Evolutionary conservation across 1,140 invertebrate species (phyloP).

Genomic region (Papilio polyxenes): DNA sequence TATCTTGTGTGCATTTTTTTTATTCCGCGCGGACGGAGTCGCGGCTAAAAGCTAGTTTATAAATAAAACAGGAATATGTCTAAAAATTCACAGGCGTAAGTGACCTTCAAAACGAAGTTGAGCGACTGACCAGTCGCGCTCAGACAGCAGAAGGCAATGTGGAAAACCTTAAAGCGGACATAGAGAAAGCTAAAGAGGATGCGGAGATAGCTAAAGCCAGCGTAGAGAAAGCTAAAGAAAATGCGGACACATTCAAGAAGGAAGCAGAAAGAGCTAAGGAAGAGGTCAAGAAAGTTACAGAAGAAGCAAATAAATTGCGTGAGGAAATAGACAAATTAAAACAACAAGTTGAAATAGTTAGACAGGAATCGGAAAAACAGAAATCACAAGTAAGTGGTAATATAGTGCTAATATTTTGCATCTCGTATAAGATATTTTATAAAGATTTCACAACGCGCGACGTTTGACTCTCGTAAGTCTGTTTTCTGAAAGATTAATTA

Average conservation of each 20-base stretch:
- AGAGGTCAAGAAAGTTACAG: conserved; percentile 56
- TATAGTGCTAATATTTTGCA: no score
- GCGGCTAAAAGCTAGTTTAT: no score
- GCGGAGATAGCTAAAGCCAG: conserved; percentile 40
- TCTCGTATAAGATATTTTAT: no score
- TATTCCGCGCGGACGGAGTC: no score
- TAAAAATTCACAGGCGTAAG: conserved; percentile 46
- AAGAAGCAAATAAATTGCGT: conserved; percentile 2
- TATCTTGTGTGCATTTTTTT: no score
- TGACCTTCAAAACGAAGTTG: conserved; percentile 70
- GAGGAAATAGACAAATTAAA: conserved; percentile 28
- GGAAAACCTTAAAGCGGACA: conserved; percentile 69
- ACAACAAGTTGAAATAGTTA: conserved; percentile 35
- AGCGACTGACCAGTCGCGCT: conserved; percentile 59
- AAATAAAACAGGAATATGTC: not conserved
- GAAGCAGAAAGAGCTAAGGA: conserved; percentile 72
- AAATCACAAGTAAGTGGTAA: conserved; percentile 74
- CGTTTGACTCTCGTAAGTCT: no score
- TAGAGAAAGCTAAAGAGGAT: conserved; percentile 77
- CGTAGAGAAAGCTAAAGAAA: conserved; percentile 1
- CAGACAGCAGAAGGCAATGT: conserved; percentile 65
- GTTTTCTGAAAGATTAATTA: no score
- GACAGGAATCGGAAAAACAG: conserved; percentile 80
- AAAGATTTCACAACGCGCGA: no score
- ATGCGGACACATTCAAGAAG: not conserved